phyloP scores from a whole-genome alignment of 2,888 invertebrate genomes.

The Pyrocoelia pectoralis region DNA sequence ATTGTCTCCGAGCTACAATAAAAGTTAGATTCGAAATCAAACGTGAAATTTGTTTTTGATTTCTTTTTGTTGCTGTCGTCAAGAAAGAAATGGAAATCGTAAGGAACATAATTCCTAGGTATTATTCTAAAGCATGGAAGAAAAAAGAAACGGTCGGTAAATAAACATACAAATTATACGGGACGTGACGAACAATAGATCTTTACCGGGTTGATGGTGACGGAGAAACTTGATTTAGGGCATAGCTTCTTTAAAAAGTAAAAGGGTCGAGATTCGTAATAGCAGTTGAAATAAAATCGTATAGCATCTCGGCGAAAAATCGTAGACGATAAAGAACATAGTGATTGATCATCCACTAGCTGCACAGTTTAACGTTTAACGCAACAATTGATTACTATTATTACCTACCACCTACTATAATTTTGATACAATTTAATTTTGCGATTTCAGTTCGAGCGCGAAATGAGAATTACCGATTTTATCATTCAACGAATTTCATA shows the following conservation, averaged over 20 bases:
- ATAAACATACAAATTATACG: background rate
- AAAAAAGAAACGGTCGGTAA: background rate
- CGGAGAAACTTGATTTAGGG: constrained; percentile 1
- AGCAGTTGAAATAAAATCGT: background rate
- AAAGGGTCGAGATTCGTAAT: constrained; percentile 10
- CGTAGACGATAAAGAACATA: background rate
- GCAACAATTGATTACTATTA: too few relatives aligned
- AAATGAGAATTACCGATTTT: background rate
- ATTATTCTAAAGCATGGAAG: too few relatives aligned
- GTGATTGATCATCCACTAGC: background rate
- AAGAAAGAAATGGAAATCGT: too few relatives aligned
- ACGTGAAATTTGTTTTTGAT: too few relatives aligned
- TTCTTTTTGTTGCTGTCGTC: too few relatives aligned
- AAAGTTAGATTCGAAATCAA: too few relatives aligned
- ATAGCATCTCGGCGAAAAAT: constrained; percentile 6
- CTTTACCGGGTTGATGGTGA: background rate
- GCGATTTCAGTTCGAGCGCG: background rate
- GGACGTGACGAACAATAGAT: background rate
- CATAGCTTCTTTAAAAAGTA: constrained; percentile 8
- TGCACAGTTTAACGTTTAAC: too few relatives aligned
- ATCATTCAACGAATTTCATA: background rate
- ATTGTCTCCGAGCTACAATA: too few relatives aligned
- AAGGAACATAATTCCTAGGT: background rate
- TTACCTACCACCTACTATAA: too few relatives aligned
- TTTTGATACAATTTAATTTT: background rate